A percentile compares a stretch with the other conserved stretches of the same genome.
Evolutionary conservation across 2,113 vertebrate genomes (phyloP).

Genomic region (Tragelaphus buxtoni): DNA sequence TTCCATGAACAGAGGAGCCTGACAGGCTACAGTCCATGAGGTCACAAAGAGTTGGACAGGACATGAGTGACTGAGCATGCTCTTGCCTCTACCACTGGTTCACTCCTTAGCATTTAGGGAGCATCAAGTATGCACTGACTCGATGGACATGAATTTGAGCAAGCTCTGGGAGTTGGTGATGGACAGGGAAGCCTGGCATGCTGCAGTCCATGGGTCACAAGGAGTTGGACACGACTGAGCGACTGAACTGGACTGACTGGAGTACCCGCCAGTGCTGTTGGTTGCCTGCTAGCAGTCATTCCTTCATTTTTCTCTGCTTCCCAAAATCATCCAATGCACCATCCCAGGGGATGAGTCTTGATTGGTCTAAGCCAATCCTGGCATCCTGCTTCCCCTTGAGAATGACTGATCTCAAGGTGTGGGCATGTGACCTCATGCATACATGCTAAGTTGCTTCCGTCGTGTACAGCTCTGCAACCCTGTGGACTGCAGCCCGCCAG

Average conservation of each 20-base stretch:
- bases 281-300: background rate
- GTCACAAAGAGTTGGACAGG: background rate
- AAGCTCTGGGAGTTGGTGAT: no score
- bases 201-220: no score
- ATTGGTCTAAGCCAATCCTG: background rate
- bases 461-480: no score
- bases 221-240: no score
- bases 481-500: no score
- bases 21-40: background rate
- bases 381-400: background rate
- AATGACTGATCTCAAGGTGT: no score
- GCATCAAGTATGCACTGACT: no score
- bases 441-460: no score
- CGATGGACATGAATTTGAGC: no score
- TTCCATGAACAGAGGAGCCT: background rate
- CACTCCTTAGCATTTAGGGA: background rate
- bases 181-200: no score
- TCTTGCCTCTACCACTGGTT: background rate
- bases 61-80: background rate
- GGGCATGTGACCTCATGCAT: no score
- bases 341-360: background rate
- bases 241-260: no score
- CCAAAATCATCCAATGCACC: background rate
- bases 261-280: rapidly evolving
- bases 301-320: background rate